These are phyloP conservation scores for Eptesicus fuscus DNA, from an alignment of 2,113 vertebrate species.

Conservation along the genomic window DNA sequence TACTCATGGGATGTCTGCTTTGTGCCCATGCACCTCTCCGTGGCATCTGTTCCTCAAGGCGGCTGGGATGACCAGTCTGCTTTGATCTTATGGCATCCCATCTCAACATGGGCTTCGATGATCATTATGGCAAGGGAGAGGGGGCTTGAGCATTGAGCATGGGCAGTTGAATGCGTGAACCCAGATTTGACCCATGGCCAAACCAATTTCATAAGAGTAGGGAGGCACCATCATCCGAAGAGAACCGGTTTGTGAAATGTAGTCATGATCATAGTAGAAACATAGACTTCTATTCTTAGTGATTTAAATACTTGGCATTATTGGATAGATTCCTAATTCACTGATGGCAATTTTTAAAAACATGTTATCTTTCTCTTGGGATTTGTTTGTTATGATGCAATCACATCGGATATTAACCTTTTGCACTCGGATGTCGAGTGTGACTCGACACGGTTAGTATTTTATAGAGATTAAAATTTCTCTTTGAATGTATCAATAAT, in stretches of 20 bases:
- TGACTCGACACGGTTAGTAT: too few species aligned
- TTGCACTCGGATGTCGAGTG: too few species aligned
- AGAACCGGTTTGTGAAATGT: background rate
- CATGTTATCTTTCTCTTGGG: background rate
- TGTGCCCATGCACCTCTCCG: background rate
- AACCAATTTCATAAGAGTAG: background rate
- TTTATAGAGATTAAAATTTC: too few species aligned
- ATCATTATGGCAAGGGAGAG: background rate
- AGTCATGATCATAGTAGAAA: background rate
- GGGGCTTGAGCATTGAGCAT: fast-evolving
- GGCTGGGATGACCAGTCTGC: background rate
- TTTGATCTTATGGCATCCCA: background rate
- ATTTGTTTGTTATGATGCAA: background rate
- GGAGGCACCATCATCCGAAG: background rate
- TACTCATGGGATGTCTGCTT: background rate
- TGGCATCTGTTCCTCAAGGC: too few species aligned
- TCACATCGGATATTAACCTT: background rate
- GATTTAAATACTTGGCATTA: background rate
- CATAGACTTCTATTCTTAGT: background rate
- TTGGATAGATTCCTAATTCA: conserved; percentile 10
- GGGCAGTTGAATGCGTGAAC: background rate
- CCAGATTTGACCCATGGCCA: background rate
- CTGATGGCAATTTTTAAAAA: background rate
- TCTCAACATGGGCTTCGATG: background rate
- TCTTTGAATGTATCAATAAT: too few species aligned